Percentiles rank a stretch among this genome's conserved stretches.
Evolutionary conservation across 2,888 invertebrate species (phyloP).

Genomic region (Acrobeloides nanus): DNA sequence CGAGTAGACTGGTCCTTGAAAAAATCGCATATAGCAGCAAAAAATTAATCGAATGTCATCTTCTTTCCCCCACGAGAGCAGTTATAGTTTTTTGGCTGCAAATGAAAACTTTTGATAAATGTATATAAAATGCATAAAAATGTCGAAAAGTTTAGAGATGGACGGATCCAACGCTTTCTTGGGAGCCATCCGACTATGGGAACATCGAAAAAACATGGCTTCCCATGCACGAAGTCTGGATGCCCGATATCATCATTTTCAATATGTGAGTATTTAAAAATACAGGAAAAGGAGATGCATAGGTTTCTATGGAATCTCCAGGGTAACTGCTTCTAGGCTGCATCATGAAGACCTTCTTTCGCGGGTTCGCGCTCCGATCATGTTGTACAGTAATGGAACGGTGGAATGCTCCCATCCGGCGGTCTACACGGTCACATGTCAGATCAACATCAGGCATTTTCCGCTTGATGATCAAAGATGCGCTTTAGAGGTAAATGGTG

Average conservation of each 20-base stretch:
- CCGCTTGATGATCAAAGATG: constrained; percentile 38
- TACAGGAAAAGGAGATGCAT: neutral
- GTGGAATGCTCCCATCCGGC: constrained; percentile 43
- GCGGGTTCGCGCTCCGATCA: constrained; percentile 36
- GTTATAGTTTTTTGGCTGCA: constrained; percentile 7
- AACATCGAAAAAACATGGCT: constrained; percentile 75
- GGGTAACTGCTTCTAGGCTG: constrained; percentile 40
- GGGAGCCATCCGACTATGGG: constrained; percentile 76
- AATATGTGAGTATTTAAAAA: constrained; percentile 67
- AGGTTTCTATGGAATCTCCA: constrained; percentile 5
- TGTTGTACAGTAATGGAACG: constrained; percentile 41
- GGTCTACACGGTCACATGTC: constrained; percentile 47
- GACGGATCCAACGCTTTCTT: constrained; percentile 74
- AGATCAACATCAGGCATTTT: constrained; percentile 38
- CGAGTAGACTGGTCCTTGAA: too few species aligned
- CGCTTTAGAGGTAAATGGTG: constrained; percentile 43
- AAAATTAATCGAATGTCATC: too few species aligned
- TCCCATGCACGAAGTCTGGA: constrained; percentile 75
- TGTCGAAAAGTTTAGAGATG: constrained; percentile 61
- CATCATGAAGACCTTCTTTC: constrained; percentile 46
- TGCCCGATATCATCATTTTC: constrained; percentile 78
- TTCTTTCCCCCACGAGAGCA: too few species aligned
- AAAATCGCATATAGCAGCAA: too few species aligned
- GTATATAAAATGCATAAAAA: too few species aligned
- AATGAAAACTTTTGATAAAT: constrained; percentile 3